Percentiles rank a stretch among this genome's conserved stretches.
Evolutionary conservation across 2,113 vertebrate species (phyloP).

Genomic region (Corythornis madagascariensis): DNA sequence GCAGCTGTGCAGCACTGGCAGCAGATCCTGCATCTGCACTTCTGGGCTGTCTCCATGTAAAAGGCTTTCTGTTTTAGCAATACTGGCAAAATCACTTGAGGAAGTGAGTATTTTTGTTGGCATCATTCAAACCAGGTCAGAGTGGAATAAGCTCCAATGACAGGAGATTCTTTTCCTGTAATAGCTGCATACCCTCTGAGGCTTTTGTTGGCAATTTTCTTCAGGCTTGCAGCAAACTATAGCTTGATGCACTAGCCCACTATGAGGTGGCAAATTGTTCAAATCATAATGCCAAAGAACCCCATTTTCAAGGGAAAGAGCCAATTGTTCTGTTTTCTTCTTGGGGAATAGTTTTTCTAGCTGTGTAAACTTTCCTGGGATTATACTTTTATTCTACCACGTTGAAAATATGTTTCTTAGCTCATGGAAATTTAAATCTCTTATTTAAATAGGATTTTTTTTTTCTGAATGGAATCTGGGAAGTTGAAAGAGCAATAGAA

Average conservation of each 20-base stretch:
- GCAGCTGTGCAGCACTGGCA: background rate
- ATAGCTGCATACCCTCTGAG: background rate
- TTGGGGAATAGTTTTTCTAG: background rate
- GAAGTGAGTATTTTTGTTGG: background rate
- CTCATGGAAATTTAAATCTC: background rate
- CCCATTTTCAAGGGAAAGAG: background rate
- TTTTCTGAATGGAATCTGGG: background rate
- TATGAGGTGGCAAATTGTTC: background rate
- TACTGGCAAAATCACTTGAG: background rate
- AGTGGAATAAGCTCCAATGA: background rate
- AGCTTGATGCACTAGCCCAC: background rate
- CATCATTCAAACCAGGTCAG: rapidly evolving
- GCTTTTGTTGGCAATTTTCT: background rate
- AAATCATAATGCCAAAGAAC: background rate
- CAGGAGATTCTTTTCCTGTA: rapidly evolving
- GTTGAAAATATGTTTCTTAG: background rate
- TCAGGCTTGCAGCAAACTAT: background rate
- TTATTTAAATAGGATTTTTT: background rate
- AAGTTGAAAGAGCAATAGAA: background rate
- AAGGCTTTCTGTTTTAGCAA: background rate
- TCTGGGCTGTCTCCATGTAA: background rate
- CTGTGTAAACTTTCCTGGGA: background rate
- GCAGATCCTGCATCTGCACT: rapidly evolving
- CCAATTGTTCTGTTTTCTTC: background rate
- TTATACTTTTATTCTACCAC: background rate